Evolutionary conservation across 2,888 invertebrate species (phyloP), one percentile per base, ranked within the genome.

Genomic region (Bellardia bayeri): DNA sequence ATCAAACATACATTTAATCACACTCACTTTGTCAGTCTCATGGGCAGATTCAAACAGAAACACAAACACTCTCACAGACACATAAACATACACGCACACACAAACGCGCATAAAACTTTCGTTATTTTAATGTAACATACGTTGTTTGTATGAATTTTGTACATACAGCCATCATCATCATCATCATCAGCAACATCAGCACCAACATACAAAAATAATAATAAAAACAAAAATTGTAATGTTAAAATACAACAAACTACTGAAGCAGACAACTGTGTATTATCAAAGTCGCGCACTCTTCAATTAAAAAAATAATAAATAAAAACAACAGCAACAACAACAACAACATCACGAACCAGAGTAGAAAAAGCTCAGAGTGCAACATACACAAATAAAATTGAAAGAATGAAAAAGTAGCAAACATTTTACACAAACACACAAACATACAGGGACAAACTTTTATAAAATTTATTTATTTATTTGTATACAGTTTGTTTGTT

Each of bases 211-310:
- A 58, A 61, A 66, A 80, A 80, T 74, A 45, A 71, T 14, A 68
- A 45, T 54, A 56, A 78, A 11, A 4, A 54, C 6, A 66, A 79
- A n/a, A 80, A 56, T 69, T 76, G 56, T 68, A 40, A 51, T 75
- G 9, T 68, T 66, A 74, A 74, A 74, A 80, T 33, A 69, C 58
- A 75, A 79, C 68, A 80, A 83, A 88, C 84, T 85, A 86, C 87
- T 89, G 86, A 88, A 86, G 89, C 88, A 86, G 85, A 89, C 88
- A 86, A 81, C 81, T 78, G 61, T 82, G 86, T 79, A 88, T 89
- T 89, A 89, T 89, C 89, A 89, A 89, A 89, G 88, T 89, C 88
- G 89, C 88, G 85, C 89, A 89, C 88, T 89, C 89, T 78, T 87
- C 87, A 85, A 88, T 88, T 89, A 88, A 88, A 88, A 85, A 88